Conservation (phyloP, 2,888 invertebrate genomes). For the Congeria kusceri region DNA sequence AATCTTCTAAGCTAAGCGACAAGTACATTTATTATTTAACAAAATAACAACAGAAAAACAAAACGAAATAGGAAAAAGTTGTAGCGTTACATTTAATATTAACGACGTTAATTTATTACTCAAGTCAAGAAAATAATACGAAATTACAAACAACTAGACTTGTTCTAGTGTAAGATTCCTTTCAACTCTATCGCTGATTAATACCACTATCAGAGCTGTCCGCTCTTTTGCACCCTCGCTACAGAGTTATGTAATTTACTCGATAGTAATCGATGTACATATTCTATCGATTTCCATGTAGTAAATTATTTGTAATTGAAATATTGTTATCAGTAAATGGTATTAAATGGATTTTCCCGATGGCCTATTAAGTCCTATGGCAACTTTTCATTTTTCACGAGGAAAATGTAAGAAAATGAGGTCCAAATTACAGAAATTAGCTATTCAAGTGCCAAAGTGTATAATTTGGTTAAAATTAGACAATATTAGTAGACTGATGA, state of each 20-base stretch:
- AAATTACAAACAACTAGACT: no score
- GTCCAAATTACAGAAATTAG: slow-evolving; percentile 30
- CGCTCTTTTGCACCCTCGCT: no score
- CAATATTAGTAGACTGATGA: slow-evolving; percentile 42
- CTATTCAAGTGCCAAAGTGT: slow-evolving; percentile 57
- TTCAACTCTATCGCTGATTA: no score
- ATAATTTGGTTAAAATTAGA: slow-evolving; percentile 63
- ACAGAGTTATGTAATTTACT: neutral
- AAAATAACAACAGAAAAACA: no score
- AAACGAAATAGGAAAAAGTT: no score
- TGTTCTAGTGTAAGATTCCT: neutral
- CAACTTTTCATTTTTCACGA: neutral
- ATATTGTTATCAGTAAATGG: slow-evolving; percentile 26
- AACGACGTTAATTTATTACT: no score
- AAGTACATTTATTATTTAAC: no score
- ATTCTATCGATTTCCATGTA: neutral
- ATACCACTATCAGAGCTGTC: no score
- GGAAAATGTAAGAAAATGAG: slow-evolving; percentile 3
- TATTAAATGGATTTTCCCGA: slow-evolving; percentile 35
- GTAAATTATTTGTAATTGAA: neutral
- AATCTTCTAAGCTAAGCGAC: no score
- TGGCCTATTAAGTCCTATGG: neutral
- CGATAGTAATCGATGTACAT: neutral
- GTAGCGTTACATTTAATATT: no score
- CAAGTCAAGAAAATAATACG: no score